Evolutionary conservation across 2,888 invertebrate genomes (phyloP).

Genomic region (Synanthedon myopaeformis): DNA sequence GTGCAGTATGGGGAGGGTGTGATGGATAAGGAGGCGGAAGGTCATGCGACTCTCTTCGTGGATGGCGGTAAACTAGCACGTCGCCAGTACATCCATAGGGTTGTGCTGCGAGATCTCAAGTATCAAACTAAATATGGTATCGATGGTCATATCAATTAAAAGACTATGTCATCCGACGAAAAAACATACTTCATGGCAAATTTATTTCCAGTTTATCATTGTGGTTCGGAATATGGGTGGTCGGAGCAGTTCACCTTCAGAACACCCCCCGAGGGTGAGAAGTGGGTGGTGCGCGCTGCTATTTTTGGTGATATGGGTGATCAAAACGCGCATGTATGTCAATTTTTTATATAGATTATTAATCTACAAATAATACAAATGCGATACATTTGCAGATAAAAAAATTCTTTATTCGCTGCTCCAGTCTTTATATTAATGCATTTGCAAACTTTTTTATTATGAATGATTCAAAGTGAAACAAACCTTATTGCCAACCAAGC

Average conservation of each 20-base stretch:
- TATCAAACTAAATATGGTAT: constrained; percentile 74
- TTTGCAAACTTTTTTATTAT: too few species aligned
- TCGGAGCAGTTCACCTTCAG: constrained; percentile 82
- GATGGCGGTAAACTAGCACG: constrained; percentile 78
- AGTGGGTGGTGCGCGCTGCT: constrained; percentile 86
- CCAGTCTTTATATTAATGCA: too few species aligned
- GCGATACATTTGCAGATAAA: too few species aligned
- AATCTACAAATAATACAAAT: too few species aligned
- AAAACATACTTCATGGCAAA: constrained; percentile 48
- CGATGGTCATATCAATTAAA: too few species aligned
- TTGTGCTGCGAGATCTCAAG: constrained; percentile 70
- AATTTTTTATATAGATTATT: too few species aligned
- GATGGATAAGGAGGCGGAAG: constrained; percentile 67
- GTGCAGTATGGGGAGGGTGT: constrained; percentile 80
- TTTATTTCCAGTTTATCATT: constrained; percentile 76
- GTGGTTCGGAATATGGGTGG: constrained; percentile 85
- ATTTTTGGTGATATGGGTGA: constrained; percentile 96
- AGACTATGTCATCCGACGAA: constrained; percentile 27
- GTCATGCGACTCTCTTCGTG: constrained; percentile 73
- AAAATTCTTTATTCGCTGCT: too few species aligned
- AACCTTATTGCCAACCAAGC: too few species aligned
- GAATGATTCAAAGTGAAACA: too few species aligned
- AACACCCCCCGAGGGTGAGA: constrained; percentile 74
- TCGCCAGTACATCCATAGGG: constrained; percentile 83
- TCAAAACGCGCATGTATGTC: constrained; percentile 80